These are phyloP conservation scores for Brachypodius melanocephalos DNA, from an alignment of 2,113 vertebrate species.

Conservation along the genomic window DNA sequence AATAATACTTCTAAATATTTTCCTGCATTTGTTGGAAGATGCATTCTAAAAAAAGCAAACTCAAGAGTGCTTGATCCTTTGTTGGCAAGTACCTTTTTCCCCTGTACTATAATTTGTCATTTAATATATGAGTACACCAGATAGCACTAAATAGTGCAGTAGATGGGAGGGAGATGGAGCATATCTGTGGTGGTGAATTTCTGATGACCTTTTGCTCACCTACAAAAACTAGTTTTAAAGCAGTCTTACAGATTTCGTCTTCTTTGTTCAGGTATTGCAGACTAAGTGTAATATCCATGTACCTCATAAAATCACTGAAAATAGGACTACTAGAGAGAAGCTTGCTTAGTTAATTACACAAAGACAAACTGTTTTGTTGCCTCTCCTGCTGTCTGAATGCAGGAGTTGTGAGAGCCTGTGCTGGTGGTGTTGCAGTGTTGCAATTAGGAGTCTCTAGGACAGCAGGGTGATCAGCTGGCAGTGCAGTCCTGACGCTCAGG, in stretches of 20 bases:
- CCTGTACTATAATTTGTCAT: background rate
- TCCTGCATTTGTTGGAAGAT: background rate
- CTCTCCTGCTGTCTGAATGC: background rate
- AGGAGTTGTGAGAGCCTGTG: background rate
- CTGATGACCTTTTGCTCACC: background rate
- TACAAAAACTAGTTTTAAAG: background rate
- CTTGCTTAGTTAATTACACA: background rate
- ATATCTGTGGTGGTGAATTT: background rate
- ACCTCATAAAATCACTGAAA: background rate
- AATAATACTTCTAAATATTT: background rate
- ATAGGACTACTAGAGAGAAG: background rate
- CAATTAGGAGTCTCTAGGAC: background rate
- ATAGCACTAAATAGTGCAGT: background rate
- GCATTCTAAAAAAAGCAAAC: background rate
- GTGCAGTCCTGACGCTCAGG: background rate
- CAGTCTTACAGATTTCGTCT: background rate
- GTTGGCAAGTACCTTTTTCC: background rate
- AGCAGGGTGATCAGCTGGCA: background rate
- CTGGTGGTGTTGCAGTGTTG: background rate
- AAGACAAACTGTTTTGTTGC: background rate
- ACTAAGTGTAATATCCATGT: background rate
- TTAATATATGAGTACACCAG: background rate
- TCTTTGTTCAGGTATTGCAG: background rate
- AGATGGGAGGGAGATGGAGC: background rate
- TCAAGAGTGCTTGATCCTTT: background rate